Evolutionary conservation across 2,797 vertebrate species (phyloP), one percentile per base, ranked within the genome.

Genomic region (Rhynchotus rufescens): DNA sequence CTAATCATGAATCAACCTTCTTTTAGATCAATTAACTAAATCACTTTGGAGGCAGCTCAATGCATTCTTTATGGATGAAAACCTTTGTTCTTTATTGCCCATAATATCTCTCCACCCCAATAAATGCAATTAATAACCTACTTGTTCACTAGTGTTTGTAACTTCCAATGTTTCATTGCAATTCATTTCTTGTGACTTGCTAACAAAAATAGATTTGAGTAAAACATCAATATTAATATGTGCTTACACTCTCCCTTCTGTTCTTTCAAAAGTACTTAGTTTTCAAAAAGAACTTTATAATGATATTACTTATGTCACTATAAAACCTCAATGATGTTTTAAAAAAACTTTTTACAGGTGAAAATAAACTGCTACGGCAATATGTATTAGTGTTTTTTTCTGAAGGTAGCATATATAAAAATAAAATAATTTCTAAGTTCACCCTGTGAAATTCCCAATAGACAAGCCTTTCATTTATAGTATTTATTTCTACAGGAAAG

Each of bases 11-110:
- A 97, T 96, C 95, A 96, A 96, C 47, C 32, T 91, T 95, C 88
- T 96, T 90, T 96, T 94, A 96, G 87, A 96, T 97, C 95, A 97
- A 96, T 97, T 97, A 97, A 95, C 91, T 97, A 97, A 96, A 97
- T 96, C 94, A 96, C 87, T 95, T 95, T 91, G 54, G 75, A 96
- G 86, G 86, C 88, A 95, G 86, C 85, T 91, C 92, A 56, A 79
- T 93, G 81, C 57, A 95, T 94, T 90, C 80, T 94, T 96, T 95
- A 96, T 96, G 95, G 91, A 96, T 94, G 91, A 92, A 96, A 96
- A 94, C 88, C 77, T 95, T 97, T 95, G 75, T 92, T 94, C 47
- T 94, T 96, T 93, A 92, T 96, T 91, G 84, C 80, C 69, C 80
- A 62, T 93, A 84, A 94, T 96, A 93, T 87, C 87, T 95, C 80